Evolutionary conservation across 2,797 vertebrate genomes (phyloP).

Genomic region (Chanos chanos): DNA sequence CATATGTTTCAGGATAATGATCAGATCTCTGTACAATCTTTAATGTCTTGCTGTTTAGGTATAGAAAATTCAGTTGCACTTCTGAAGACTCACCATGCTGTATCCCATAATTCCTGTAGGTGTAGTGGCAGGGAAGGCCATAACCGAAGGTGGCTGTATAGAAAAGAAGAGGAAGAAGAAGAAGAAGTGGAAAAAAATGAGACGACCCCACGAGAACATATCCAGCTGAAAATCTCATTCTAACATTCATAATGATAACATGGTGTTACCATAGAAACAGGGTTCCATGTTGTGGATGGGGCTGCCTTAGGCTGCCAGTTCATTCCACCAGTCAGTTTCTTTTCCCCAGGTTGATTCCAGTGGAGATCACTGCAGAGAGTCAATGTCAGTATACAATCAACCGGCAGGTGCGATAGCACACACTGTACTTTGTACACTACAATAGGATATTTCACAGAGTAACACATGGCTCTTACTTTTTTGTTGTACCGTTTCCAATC

Average conservation of each 20-base stretch:
- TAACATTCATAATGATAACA: background rate
- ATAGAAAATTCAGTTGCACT: background rate
- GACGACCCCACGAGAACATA: too few relatives aligned
- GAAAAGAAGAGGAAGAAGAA: too few relatives aligned
- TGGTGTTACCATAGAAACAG: slow-evolving; percentile 88
- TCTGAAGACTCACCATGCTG: slow-evolving; percentile 78
- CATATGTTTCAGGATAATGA: too few relatives aligned
- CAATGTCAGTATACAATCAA: slow-evolving; percentile 27
- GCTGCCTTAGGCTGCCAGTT: slow-evolving; percentile 98
- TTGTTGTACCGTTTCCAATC: slow-evolving; percentile 96
- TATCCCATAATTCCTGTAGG: slow-evolving; percentile 98
- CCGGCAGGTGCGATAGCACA: background rate
- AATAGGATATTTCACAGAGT: too few relatives aligned
- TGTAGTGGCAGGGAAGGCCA: slow-evolving; percentile 97
- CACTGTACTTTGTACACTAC: too few relatives aligned
- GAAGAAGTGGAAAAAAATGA: too few relatives aligned
- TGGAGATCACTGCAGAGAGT: slow-evolving; percentile 91
- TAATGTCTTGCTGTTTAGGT: too few relatives aligned
- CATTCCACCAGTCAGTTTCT: slow-evolving; percentile 95
- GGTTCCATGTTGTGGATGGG: slow-evolving; percentile 94
- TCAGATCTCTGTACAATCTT: too few relatives aligned
- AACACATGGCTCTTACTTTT: slow-evolving; percentile 97
- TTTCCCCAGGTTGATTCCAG: slow-evolving; percentile 98
- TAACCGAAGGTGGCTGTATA: slow-evolving; percentile 84
- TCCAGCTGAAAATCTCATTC: background rate